phyloP scores from a whole-genome alignment of 2,113 vertebrate genomes.

The Trochalopteron elliotii region DNA sequence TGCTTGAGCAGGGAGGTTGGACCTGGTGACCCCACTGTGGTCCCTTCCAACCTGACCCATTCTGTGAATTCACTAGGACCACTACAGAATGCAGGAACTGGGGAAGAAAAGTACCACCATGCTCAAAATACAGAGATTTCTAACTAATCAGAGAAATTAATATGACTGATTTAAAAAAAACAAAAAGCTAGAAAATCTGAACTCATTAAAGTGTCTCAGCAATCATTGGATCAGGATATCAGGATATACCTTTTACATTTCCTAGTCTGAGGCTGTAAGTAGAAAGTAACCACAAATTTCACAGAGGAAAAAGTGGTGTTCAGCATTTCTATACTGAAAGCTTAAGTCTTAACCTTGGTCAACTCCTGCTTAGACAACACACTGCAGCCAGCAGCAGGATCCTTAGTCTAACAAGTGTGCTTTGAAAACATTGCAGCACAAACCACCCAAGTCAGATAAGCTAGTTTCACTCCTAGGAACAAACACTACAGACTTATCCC shows the following conservation, averaged over 20 bases:
- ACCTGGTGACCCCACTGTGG: background rate
- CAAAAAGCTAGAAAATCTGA: background rate
- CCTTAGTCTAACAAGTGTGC: background rate
- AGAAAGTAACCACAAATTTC: background rate
- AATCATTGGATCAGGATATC: background rate
- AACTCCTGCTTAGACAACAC: background rate
- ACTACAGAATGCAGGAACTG: background rate
- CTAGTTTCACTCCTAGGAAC: background rate
- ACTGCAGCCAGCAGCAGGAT: background rate
- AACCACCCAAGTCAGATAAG: background rate
- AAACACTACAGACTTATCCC: background rate
- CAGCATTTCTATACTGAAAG: background rate
- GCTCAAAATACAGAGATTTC: background rate
- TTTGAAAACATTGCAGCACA: background rate
- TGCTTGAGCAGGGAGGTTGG: background rate
- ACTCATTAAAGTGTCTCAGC: background rate
- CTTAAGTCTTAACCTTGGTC: background rate
- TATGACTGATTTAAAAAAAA: background rate
- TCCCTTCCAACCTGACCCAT: background rate
- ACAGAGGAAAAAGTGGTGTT: background rate
- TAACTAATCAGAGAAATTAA: background rate
- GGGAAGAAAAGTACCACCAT: background rate
- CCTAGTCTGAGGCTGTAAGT: background rate
- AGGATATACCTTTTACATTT: background rate
- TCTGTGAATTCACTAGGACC: background rate